Evolutionary conservation across 2,888 invertebrate genomes (phyloP).

Genomic region (Caenorhabditis sp.): DNA sequence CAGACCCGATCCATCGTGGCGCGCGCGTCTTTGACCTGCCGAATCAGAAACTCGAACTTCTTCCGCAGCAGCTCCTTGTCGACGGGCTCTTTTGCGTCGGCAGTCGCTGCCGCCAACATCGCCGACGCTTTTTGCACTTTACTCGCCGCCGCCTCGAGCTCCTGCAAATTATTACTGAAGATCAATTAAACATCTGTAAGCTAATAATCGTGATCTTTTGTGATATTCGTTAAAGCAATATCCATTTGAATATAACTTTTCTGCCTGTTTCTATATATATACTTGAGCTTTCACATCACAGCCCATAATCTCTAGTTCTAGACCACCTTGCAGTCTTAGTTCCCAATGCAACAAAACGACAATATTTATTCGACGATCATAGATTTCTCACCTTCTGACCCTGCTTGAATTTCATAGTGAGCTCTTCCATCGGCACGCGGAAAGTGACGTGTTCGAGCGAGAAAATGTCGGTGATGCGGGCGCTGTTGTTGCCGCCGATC

Average conservation of each 20-base stretch:
- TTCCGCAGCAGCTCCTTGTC: slow-evolving; percentile 3
- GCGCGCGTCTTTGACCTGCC: slow-evolving; percentile 26
- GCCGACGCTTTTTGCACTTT: slow-evolving; percentile 18
- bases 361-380: no score
- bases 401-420: slow-evolving; percentile 95
- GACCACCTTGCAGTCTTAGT: no score
- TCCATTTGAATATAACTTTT: no score
- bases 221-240: no score
- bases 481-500: slow-evolving; percentile 15
- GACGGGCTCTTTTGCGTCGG: slow-evolving; percentile 23
- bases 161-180: no score
- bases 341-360: no score
- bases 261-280: no score
- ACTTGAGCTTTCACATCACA: no score
- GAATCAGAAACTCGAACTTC: slow-evolving; percentile 17
- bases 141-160: slow-evolving; percentile 34
- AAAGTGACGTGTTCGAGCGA: slow-evolving; percentile 94
- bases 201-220: no score
- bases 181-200: no score
- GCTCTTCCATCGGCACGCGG: slow-evolving; percentile 96
- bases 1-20: not conserved
- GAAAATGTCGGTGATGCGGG: slow-evolving; percentile 2
- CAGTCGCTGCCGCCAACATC: not conserved
- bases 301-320: no score
- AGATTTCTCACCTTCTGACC: slow-evolving; percentile 91